Percentiles rank a stretch among this genome's conserved stretches.
Evolutionary conservation across 2,888 invertebrate genomes (phyloP).

Genomic region (Gandaritis pyraliata): DNA sequence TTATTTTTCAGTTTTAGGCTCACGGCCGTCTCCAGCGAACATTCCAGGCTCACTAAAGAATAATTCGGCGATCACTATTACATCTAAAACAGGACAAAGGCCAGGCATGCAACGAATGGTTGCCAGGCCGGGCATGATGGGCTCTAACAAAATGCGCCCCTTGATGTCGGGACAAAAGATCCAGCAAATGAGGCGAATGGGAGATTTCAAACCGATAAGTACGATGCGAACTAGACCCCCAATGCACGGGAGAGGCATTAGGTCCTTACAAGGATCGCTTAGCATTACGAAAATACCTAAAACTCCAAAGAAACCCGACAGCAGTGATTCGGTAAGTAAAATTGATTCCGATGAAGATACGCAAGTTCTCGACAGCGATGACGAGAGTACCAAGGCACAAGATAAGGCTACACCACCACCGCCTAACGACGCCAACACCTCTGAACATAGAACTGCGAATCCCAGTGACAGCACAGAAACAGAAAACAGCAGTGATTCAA

Average conservation of each 20-base stretch:
- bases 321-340: conserved; percentile 49
- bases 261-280: conserved; percentile 74
- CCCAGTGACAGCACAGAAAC: conserved; percentile 26
- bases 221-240: conserved; percentile 66
- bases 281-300: conserved; percentile 76
- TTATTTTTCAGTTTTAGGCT: conserved; percentile 66
- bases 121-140: conserved; percentile 65
- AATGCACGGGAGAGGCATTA: conserved; percentile 59
- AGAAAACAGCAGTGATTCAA: conserved; percentile 38
- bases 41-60: conserved; percentile 83
- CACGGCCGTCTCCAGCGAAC: conserved; percentile 64
- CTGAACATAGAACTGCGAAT: conserved; percentile 34
- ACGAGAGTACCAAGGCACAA: conserved; percentile 57
- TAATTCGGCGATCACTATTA: conserved; percentile 85
- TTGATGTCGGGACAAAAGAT: conserved; percentile 73
- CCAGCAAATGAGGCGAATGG: conserved; percentile 69
- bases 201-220: conserved; percentile 66
- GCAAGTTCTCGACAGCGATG: conserved; percentile 75
- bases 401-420: conserved; percentile 41
- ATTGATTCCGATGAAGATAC: conserved; percentile 72
- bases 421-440: conserved; percentile 39
- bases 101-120: conserved; percentile 70
- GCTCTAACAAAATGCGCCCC: conserved; percentile 68
- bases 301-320: conserved; percentile 55
- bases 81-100: conserved; percentile 76